Percentiles rank a stretch among this genome's conserved stretches.
These are phyloP conservation scores for Sebastes diaconus DNA, from an alignment of 2,797 vertebrate genomes.

Conservation along the genomic window DNA sequence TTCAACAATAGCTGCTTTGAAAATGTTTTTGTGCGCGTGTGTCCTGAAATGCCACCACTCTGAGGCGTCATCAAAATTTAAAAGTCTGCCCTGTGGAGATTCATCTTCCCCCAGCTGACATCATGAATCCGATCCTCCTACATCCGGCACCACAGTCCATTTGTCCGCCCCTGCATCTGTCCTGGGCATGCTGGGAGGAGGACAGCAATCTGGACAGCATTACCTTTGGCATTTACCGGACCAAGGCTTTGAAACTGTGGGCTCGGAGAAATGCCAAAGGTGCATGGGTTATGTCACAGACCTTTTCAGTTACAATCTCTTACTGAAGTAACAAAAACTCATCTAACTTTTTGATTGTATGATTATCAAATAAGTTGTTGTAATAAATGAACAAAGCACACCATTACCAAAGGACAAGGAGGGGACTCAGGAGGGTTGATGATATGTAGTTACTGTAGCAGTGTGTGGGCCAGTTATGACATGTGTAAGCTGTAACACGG, in stretches of 20 bases:
- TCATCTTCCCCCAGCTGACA: constrained; percentile 20
- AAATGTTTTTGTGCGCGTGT: not conserved
- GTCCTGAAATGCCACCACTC: constrained; percentile 19
- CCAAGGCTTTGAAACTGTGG: constrained; percentile 9
- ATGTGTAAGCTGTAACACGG: not conserved
- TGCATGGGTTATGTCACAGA: constrained; percentile 10
- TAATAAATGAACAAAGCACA: not conserved
- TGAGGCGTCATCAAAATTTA: constrained; percentile 3
- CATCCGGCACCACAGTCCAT: constrained; percentile 8
- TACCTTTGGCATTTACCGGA: constrained; percentile 56
- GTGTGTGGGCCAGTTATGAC: constrained; percentile 6
- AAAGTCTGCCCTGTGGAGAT: not conserved
- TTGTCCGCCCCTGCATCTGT: constrained; percentile 34
- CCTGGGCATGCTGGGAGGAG: constrained; percentile 22
- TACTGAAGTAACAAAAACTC: not conserved
- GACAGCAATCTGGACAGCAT: constrained; percentile 33
- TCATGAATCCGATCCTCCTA: constrained; percentile 12
- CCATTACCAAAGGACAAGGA: not conserved
- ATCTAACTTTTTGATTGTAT: not conserved
- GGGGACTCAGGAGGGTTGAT: not conserved
- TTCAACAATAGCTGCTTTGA: not conserved
- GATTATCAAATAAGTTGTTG: not conserved
- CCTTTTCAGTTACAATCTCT: constrained; percentile 21
- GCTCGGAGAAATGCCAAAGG: constrained; percentile 42
- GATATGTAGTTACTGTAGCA: not conserved